These are phyloP conservation scores for Cistogaster globosa DNA, from an alignment of 2,888 invertebrate genomes.

Conservation along the genomic window DNA sequence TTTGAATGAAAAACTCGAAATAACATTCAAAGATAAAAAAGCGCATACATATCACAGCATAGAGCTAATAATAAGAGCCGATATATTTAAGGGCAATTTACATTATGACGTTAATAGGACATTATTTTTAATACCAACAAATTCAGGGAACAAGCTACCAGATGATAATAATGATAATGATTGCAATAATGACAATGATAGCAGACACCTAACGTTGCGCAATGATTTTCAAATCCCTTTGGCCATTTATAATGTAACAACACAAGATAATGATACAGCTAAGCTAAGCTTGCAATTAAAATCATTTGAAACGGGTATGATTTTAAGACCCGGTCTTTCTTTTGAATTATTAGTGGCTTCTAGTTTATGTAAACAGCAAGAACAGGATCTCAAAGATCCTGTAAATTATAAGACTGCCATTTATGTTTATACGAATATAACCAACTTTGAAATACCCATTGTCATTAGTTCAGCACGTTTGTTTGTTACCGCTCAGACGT, in stretches of 20 bases:
- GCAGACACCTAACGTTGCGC: constrained; percentile 85
- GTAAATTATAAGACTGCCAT: constrained; percentile 74
- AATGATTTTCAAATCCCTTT: constrained; percentile 90
- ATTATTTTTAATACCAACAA: constrained; percentile 76
- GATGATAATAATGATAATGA: neutral
- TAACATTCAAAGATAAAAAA: constrained; percentile 52
- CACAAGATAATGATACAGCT: constrained; percentile 82
- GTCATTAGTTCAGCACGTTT: constrained; percentile 83
- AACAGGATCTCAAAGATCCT: constrained; percentile 77
- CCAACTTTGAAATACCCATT: constrained; percentile 83
- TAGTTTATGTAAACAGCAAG: constrained; percentile 50
- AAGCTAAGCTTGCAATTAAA: constrained; percentile 55
- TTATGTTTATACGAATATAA: constrained; percentile 84
- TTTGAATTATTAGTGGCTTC: constrained; percentile 73
- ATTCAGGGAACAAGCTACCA: constrained; percentile 34
- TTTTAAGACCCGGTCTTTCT: constrained; percentile 78
- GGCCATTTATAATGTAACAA: constrained; percentile 88
- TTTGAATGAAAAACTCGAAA: constrained; percentile 58
- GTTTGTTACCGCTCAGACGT: constrained; percentile 78
- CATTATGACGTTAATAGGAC: constrained; percentile 79
- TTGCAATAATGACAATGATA: neutral
- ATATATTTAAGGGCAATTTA: constrained; percentile 80
- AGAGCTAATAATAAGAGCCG: constrained; percentile 78
- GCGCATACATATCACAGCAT: constrained; percentile 69
- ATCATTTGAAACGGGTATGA: constrained; percentile 57